Evolutionary conservation across 2,113 vertebrate genomes (phyloP).

Genomic region (Daubentonia madagascariensis): DNA sequence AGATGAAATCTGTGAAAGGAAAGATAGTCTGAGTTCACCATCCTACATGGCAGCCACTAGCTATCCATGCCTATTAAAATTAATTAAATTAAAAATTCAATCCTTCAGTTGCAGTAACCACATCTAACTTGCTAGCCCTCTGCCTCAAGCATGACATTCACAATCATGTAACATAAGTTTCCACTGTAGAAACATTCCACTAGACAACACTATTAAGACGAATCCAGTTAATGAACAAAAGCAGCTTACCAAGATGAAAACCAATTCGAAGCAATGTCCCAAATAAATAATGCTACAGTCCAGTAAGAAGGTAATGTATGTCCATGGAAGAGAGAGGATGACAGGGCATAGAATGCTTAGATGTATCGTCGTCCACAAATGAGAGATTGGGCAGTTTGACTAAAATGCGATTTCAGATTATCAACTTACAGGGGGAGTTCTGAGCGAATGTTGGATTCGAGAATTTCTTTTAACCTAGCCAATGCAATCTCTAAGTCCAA

Average conservation of each 20-base stretch:
- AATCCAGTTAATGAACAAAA: too few relatives aligned
- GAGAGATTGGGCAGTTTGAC: too few relatives aligned
- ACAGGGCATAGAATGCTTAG: too few relatives aligned
- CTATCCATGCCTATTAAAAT: neutral
- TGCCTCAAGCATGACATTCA: too few relatives aligned
- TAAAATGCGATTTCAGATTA: too few relatives aligned
- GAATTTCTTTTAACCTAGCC: neutral
- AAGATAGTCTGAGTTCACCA: neutral
- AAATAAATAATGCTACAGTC: neutral
- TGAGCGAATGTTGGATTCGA: neutral
- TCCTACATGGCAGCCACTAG: neutral
- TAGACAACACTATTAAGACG: neutral
- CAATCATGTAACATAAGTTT: too few relatives aligned
- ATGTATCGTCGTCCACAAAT: too few relatives aligned
- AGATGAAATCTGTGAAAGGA: neutral
- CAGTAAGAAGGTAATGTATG: too few relatives aligned
- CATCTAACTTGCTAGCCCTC: too few relatives aligned
- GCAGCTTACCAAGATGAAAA: too few relatives aligned
- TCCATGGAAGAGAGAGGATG: neutral
- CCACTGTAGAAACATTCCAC: neutral
- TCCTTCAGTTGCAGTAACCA: neutral
- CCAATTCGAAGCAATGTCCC: neutral
- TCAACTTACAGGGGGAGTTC: too few relatives aligned
- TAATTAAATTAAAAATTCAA: neutral
- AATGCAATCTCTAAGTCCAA: constrained; percentile 16